Conservation (phyloP, 2,888 invertebrate species). For the Ormyrus thymus region DNA sequence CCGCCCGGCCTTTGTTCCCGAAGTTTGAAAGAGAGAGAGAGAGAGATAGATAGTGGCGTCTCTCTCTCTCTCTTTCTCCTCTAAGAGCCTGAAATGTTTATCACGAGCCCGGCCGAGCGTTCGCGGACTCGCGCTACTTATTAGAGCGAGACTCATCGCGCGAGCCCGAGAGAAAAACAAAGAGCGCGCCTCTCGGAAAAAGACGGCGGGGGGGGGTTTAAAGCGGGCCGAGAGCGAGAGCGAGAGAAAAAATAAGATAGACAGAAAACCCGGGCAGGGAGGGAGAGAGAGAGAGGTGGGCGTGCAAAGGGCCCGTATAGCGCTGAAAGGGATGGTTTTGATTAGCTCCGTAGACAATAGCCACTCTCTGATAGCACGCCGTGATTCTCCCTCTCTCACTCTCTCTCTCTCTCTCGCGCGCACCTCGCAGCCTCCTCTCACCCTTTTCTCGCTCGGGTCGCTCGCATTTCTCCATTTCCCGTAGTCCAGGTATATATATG, state of each 20-base stretch:
- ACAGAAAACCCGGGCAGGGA: not conserved
- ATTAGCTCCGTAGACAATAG: slow-evolving; percentile 75
- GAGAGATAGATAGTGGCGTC: no score
- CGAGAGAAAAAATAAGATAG: slow-evolving; percentile 7
- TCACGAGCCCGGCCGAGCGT: slow-evolving; percentile 34
- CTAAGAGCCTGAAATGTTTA: slow-evolving; percentile 28
- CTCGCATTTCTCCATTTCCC: slow-evolving; percentile 58
- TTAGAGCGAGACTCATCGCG: slow-evolving; percentile 36
- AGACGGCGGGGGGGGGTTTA: slow-evolving; percentile 27
- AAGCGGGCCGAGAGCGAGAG: slow-evolving; percentile 21
- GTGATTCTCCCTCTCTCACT: slow-evolving; percentile 66
- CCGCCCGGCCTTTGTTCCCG: slow-evolving; percentile 5
- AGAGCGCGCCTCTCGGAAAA: slow-evolving; percentile 26
- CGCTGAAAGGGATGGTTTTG: slow-evolving; percentile 74
- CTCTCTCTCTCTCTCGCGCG: slow-evolving; percentile 49
- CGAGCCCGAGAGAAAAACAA: slow-evolving; percentile 29
- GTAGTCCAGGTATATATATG: slow-evolving; percentile 28
- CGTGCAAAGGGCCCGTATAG: slow-evolving; percentile 58
- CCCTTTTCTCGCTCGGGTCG: slow-evolving; percentile 52
- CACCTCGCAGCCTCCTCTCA: slow-evolving; percentile 48
- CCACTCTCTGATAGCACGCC: slow-evolving; percentile 69
- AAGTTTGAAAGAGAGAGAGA: no score
- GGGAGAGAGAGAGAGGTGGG: slow-evolving; percentile 17
- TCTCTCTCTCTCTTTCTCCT: not conserved
- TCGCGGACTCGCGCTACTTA: slow-evolving; percentile 50